These are phyloP conservation scores for Gasterosteus nipponicus DNA, from an alignment of 2,113 vertebrate genomes.

Conservation along the genomic window DNA sequence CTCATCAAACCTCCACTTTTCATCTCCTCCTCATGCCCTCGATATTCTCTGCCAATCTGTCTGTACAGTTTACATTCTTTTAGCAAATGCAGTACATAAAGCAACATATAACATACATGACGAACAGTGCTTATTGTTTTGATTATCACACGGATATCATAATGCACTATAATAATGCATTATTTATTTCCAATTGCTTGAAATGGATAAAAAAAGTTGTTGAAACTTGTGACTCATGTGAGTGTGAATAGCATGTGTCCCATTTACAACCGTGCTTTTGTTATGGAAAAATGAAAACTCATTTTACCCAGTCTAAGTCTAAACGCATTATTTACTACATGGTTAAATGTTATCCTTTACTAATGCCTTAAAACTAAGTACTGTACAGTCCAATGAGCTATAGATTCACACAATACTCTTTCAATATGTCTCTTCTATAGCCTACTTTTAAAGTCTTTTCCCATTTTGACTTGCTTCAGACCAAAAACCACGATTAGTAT, in stretches of 20 bases:
- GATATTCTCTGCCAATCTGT: constrained; percentile 27
- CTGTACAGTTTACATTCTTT: constrained; percentile 68
- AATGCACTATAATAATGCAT: constrained; percentile 19
- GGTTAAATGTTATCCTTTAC: constrained; percentile 8
- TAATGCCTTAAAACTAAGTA: constrained; percentile 25
- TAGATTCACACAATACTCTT: constrained; percentile 40
- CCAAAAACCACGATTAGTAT: constrained; percentile 37
- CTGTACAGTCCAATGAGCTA: constrained; percentile 31
- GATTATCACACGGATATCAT: constrained; percentile 69
- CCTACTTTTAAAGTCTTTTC: constrained; percentile 14
- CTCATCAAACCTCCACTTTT: constrained; percentile 12
- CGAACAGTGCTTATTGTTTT: constrained; percentile 34
- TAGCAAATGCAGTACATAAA: constrained; percentile 60
- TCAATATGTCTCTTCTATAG: constrained; percentile 21
- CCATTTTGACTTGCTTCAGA: constrained; percentile 40
- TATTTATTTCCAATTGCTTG: constrained; percentile 34
- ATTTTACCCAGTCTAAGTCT: constrained; percentile 9
- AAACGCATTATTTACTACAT: constrained; percentile 11
- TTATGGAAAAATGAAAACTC: constrained; percentile 25
- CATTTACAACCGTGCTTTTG: constrained; percentile 10
- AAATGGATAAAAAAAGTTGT: constrained; percentile 28
- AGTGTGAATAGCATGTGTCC: constrained; percentile 22
- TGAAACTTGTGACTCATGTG: constrained; percentile 29
- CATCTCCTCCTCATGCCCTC: constrained; percentile 6
- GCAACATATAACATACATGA: constrained; percentile 41